Evolutionary conservation across 2,888 invertebrate genomes (phyloP), one percentile per base, ranked within the genome.

Genomic region (Phanerotoma sp.): DNA sequence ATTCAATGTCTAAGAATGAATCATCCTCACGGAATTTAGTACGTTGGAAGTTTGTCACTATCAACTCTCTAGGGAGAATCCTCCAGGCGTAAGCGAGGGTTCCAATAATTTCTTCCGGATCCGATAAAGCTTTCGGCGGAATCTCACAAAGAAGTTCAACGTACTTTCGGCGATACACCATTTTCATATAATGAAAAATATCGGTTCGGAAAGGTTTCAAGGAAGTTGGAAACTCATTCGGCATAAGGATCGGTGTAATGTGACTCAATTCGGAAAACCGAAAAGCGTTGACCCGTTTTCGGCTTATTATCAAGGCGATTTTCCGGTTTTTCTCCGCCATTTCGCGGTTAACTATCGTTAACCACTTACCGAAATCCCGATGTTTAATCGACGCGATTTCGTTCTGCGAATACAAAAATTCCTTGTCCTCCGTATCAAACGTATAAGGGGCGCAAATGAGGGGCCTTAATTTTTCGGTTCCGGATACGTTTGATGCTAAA

Each of bases 1-100:
- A 67, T 10, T 65, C 55, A 15, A 68, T 63, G 5, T 64, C 63
- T 9, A 70, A 48, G 7, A 62, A 57, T 7, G 54, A 56, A 28
- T 69, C 64, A 59, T 72, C 73, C 25, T 59, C 62, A 2, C 72
- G 63, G 49, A 73, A 72, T 44, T 62, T 64, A 4, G 71, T 70
- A 20, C 66, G 63, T 33, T 71, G 72, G 51, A 73, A 73, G 49
- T 66, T 64, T 30, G 61, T 61, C 22, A 71, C 56, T 40, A 74
- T 64, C 13, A 70, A 53, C 13, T 72, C 68, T 5, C 56, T 61
- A 1, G 70, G 62, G n/a, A 72, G 57, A 37, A 58, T 52, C 11
- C 51, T 49, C 72, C 71, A 73, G 2, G 70, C 63, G 2, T 67
- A 46, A 37, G 61, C 51, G 30, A 73, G 41, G 6, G 64, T 61